These are phyloP conservation scores for Aviceda subcristata DNA, from an alignment of 2,113 vertebrate genomes.

Conservation along the genomic window DNA sequence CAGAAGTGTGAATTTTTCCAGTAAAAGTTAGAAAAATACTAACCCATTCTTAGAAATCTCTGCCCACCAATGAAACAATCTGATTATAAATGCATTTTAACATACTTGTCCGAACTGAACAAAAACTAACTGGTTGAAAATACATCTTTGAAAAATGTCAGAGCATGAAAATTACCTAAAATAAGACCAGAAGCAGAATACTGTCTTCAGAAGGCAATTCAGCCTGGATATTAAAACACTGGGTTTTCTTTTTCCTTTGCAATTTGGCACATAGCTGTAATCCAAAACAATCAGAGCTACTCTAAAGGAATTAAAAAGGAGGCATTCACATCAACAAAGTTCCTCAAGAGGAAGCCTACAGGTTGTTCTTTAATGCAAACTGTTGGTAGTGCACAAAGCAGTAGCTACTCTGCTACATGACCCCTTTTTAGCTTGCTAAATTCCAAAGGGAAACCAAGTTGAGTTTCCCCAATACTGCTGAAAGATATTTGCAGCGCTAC, in stretches of 20 bases:
- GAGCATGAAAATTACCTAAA: neutral
- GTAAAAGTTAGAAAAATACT: neutral
- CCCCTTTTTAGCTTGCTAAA: neutral
- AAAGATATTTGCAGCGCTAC: neutral
- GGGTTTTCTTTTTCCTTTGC: neutral
- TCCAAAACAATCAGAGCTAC: neutral
- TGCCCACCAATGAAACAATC: neutral
- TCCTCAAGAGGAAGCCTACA: neutral
- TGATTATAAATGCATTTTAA: neutral
- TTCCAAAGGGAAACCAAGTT: slow-evolving; percentile 2
- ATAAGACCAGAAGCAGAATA: neutral
- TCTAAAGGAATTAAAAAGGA: neutral
- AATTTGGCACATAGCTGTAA: neutral
- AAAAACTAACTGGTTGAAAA: neutral
- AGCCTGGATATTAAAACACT: neutral
- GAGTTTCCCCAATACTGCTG: neutral
- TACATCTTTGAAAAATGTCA: neutral
- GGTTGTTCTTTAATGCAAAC: neutral
- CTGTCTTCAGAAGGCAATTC: neutral
- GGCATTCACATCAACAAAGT: neutral
- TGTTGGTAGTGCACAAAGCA: neutral
- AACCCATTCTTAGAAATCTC: neutral
- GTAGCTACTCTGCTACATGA: neutral
- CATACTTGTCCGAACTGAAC: neutral
- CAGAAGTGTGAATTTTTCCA: neutral